These are phyloP conservation scores for Panonychus citri DNA, from an alignment of 1,140 invertebrate species.

Conservation along the genomic window DNA sequence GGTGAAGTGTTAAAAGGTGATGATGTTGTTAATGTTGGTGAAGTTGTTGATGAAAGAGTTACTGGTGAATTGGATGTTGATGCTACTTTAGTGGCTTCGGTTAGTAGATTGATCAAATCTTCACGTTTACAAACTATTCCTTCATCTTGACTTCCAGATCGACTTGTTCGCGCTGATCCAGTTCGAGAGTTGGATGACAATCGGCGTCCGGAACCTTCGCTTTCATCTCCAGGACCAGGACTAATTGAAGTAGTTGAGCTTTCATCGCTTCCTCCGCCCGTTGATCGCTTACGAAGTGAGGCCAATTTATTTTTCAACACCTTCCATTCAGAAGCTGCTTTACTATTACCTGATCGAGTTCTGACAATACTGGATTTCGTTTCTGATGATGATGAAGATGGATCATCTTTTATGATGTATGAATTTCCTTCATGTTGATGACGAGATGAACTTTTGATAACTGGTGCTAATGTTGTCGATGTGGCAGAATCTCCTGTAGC, in stretches of 20 bases:
- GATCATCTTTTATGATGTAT: not conserved
- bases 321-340: not conserved
- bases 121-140: slow-evolving; percentile 15
- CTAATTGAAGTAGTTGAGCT: not conserved
- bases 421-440: not conserved
- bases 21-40: too few relatives aligned
- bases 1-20: too few relatives aligned
- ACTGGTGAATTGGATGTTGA: not conserved
- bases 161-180: not conserved
- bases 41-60: too few relatives aligned
- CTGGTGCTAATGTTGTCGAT: not conserved
- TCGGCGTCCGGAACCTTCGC: not conserved
- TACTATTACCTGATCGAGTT: not conserved
- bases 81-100: slow-evolving; percentile 6
- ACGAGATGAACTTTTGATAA: not conserved
- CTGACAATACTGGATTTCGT: not conserved
- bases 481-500: not conserved
- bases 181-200: not conserved
- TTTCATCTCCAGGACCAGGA: not conserved
- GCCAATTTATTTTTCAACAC: not conserved
- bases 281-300: not conserved
- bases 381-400: not conserved
- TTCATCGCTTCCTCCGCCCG: not conserved
- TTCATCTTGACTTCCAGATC: slow-evolving; percentile 3
- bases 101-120: slow-evolving; percentile 12